Evolutionary conservation across 2,888 invertebrate species (phyloP).

Genomic region (Dryomyza anilis): DNA sequence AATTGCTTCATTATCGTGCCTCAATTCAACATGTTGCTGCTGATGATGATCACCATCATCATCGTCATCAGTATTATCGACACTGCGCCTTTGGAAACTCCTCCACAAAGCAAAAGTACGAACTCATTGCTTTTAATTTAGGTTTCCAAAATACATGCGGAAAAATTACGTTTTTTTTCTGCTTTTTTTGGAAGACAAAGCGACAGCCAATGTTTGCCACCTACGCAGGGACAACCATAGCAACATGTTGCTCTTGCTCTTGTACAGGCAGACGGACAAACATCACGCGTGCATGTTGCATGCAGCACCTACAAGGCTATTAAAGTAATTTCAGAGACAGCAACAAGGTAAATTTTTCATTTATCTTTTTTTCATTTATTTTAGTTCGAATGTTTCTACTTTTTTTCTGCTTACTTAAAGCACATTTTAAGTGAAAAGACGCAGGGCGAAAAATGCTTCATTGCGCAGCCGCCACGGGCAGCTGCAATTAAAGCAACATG

Average conservation of each 20-base stretch:
- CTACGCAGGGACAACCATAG: slow-evolving; percentile 1
- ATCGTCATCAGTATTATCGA: too few species aligned
- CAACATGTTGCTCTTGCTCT: not conserved
- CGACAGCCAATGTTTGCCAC: too few species aligned
- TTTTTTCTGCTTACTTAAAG: not conserved
- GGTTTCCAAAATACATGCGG: too few species aligned
- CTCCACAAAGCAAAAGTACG: not conserved
- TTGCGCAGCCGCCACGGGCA: slow-evolving; percentile 7
- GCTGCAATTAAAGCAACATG: slow-evolving; percentile 13
- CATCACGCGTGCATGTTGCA: not conserved
- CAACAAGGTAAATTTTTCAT: not conserved
- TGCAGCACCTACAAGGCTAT: not conserved
- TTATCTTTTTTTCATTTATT: not conserved
- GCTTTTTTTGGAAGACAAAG: too few species aligned
- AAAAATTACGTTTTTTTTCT: too few species aligned
- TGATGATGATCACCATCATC: too few species aligned
- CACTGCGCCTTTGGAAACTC: not conserved
- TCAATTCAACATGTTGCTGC: too few species aligned
- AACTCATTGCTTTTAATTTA: not conserved
- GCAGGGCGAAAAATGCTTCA: not conserved
- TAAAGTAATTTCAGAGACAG: slow-evolving; percentile 3
- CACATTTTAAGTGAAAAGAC: not conserved
- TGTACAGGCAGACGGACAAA: not conserved
- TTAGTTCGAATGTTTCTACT: not conserved
- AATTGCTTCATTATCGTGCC: not conserved